phyloP scores from a whole-genome alignment of 2,888 invertebrate species.

The Drosophila emarginata region DNA sequence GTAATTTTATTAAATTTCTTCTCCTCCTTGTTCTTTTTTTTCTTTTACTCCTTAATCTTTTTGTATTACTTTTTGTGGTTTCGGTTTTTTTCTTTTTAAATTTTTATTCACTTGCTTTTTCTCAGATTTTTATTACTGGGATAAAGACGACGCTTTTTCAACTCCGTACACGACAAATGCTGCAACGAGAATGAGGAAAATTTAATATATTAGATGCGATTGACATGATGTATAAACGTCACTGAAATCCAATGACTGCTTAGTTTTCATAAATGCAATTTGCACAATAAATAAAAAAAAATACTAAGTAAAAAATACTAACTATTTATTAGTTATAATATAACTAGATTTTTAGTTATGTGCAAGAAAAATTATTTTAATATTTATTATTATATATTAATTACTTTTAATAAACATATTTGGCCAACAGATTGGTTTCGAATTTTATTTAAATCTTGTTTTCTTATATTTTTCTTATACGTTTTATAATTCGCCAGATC shows the following conservation, averaged over 20 bases:
- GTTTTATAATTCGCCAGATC: no score
- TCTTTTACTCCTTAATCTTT: constrained; percentile 16
- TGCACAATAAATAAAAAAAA: constrained; percentile 16
- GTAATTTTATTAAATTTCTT: constrained; percentile 12
- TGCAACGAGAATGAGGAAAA: constrained; percentile 79
- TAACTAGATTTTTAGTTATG: no score
- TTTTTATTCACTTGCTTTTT: constrained; percentile 31
- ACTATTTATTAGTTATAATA: no score
- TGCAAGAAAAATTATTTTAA: no score
- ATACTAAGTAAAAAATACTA: no score
- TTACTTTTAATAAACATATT: no score
- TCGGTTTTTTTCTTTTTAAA: constrained; percentile 25
- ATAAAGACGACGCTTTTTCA: constrained; percentile 52
- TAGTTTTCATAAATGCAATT: constrained; percentile 39
- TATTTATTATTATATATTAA: no score
- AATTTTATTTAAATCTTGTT: no score
- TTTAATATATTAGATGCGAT: constrained; percentile 54
- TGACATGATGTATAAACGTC: constrained; percentile 29
- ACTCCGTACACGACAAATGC: constrained; percentile 78
- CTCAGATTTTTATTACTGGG: constrained; percentile 26
- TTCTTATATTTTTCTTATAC: no score
- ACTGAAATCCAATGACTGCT: constrained; percentile 63
- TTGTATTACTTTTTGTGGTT: constrained; percentile 16
- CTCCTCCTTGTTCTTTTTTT: constrained; percentile 28
- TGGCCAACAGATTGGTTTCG: no score